A percentile compares a stretch with the other conserved stretches of the same genome.
phyloP scores from a whole-genome alignment of 2,888 invertebrate species.

The Cryptocephalus moraei region DNA sequence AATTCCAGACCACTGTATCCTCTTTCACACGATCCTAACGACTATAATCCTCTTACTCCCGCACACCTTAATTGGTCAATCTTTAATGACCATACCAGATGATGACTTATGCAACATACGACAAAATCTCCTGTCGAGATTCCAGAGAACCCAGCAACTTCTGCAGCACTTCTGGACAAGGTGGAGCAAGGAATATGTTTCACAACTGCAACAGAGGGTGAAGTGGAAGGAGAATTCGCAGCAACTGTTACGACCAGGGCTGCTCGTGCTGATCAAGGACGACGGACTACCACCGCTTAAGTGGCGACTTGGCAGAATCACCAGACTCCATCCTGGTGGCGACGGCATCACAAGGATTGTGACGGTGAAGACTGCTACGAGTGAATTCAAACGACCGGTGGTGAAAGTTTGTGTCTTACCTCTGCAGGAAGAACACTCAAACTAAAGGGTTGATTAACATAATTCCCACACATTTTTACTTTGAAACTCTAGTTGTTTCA shows the following conservation, averaged over 20 bases:
- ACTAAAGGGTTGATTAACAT: too few species aligned
- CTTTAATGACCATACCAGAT: constrained; percentile 6
- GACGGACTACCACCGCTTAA: neutral
- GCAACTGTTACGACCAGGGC: neutral
- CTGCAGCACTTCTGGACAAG: constrained; percentile 4
- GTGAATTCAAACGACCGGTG: neutral
- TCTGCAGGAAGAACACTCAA: neutral
- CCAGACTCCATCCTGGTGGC: neutral
- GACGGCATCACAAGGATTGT: neutral
- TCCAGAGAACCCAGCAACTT: constrained; percentile 1
- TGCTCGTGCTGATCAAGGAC: neutral
- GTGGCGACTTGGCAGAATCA: neutral
- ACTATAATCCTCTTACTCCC: constrained; percentile 10
- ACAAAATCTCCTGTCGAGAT: constrained; percentile 6
- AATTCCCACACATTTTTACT: too few species aligned
- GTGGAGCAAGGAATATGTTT: constrained; percentile 4
- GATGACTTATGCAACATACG: constrained; percentile 1
- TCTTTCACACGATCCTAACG: constrained; percentile 10
- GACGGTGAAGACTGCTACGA: neutral
- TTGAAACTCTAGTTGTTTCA: too few species aligned
- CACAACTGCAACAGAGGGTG: constrained; percentile 1
- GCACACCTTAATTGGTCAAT: constrained; percentile 10
- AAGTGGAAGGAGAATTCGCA: constrained; percentile 2
- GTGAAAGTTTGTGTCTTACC: neutral
- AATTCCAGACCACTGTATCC: constrained; percentile 21